Percentiles rank a stretch among this genome's conserved stretches.
phyloP scores from a whole-genome alignment of 1,140 invertebrate genomes.

The Drosophila nigromelanica region DNA sequence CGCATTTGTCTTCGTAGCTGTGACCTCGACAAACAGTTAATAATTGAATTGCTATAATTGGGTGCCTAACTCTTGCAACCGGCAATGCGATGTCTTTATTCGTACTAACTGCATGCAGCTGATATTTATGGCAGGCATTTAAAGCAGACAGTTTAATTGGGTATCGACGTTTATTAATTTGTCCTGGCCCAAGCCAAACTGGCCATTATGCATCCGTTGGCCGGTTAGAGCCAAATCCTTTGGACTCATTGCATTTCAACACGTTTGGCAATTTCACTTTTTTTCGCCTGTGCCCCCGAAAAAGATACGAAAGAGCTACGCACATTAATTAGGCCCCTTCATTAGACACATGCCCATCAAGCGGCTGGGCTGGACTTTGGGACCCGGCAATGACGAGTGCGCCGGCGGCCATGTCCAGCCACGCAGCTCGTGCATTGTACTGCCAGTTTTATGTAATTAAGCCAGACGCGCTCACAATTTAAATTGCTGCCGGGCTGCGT shows the following conservation, averaged over 20 bases:
- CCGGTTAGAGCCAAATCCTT: conserved; percentile 47
- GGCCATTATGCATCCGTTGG: neutral
- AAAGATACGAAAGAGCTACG: conserved; percentile 25
- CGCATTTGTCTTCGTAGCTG: conserved; percentile 53
- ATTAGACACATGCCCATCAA: conserved; percentile 79
- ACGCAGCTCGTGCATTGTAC: conserved; percentile 25
- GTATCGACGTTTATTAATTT: conserved; percentile 79
- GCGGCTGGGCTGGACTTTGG: neutral
- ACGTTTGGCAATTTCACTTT: conserved; percentile 59
- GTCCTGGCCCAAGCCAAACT: conserved; percentile 7
- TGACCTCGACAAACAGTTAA: conserved; percentile 25
- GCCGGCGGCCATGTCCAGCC: conserved; percentile 49
- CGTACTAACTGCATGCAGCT: conserved; percentile 25
- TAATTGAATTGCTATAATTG: conserved; percentile 45
- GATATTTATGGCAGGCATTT: conserved; percentile 73
- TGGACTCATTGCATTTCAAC: conserved; percentile 55
- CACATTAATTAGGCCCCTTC: conserved; percentile 74
- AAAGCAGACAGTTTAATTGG: conserved; percentile 75
- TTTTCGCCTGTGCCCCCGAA: conserved; percentile 9
- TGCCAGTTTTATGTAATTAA: conserved; percentile 77
- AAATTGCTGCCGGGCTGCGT: conserved; percentile 58
- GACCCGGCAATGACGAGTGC: conserved; percentile 29
- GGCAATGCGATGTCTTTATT: conserved; percentile 66
- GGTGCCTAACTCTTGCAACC: conserved; percentile 50
- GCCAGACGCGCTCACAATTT: conserved; percentile 77